Evolutionary conservation across 2,888 invertebrate genomes (phyloP), one percentile per base, ranked within the genome.

Genomic region (Priocnemis perturbator): DNA sequence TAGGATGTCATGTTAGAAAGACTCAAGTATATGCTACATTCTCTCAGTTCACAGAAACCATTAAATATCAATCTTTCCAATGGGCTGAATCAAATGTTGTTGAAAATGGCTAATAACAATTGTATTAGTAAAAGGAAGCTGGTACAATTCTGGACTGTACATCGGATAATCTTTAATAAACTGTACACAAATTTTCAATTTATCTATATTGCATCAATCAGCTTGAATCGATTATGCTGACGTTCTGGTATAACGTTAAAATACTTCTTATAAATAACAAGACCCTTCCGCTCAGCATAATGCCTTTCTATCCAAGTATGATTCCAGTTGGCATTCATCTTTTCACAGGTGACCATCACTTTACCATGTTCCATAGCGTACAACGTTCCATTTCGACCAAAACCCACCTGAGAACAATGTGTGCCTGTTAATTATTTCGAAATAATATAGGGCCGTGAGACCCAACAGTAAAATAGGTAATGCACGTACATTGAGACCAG

Each of bases 311-410:
- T 91, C 94, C 96, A 95, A 0, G 92, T 91, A 83, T 95, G 95
- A 17, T 94, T 92, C 93, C 95, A 96, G 81, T 95, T 92, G 0
- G 94, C 94, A 69, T 96, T 93, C 64, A 94, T 91, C 83, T 93
- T 92, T 85, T 98, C 98, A 89, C 95, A 95, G 0, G 96, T 95
- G 0, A 97, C 91, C 17, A 94, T 89, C 0, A 98, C 97, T 84
- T 90, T 92, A 0, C 98, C 98, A 48, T 94, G 90, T 81, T 93
- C 93, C 86, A 96, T 90, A 0, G 98, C 97, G 90, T 93, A 95
- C 1, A 98, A 88, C 0, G 95, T 95, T 0, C 94, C 94, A 85
- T 96, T 94, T 62, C 91, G 91, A 2, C 95, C 95, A 78, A 96
- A 92, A 0, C 96, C 96, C 80, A 97, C 97, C 97, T 97, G 87